Conservation (phyloP, 1,140 invertebrate genomes). For the Cheumatopsyche charites region DNA sequence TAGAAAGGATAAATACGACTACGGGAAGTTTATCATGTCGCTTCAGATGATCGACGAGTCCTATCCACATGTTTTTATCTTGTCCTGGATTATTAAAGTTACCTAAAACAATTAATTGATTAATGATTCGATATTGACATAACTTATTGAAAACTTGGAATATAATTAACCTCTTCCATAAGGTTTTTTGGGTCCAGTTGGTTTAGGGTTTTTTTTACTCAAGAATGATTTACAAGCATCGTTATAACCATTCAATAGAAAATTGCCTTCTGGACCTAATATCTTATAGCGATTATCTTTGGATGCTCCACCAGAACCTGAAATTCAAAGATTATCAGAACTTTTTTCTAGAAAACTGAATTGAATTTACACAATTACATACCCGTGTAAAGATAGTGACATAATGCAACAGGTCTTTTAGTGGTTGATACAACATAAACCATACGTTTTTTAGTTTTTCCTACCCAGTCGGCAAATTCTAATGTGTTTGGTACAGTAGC, state of each 20-base stretch:
- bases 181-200: neutral
- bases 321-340: conserved; percentile 36
- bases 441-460: conserved; percentile 88
- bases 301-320: conserved; percentile 74
- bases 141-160: too few relatives aligned
- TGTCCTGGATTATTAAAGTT: conserved; percentile 53
- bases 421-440: conserved; percentile 94
- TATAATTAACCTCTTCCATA: too few relatives aligned
- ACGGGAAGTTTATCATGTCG: conserved; percentile 87
- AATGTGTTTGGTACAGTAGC: conserved; percentile 98
- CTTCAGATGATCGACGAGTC: conserved; percentile 79
- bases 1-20: conserved; percentile 92
- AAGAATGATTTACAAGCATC: conserved; percentile 17
- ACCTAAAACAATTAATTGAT: conserved; percentile 7
- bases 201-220: conserved; percentile 7
- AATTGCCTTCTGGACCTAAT: conserved; percentile 77
- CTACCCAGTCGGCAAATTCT: conserved; percentile 98
- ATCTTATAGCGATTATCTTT: conserved; percentile 84
- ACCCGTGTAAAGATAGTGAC: conserved; percentile 93
- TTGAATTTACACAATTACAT: too few relatives aligned
- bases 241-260: conserved; percentile 53
- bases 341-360: too few relatives aligned
- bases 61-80: conserved; percentile 86
- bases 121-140: conserved; percentile 2
- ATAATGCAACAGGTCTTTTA: conserved; percentile 93